Evolutionary conservation across 2,797 vertebrate genomes (phyloP), one percentile per base, ranked within the genome.

Genomic region (Periophthalmus magnuspinnatus): DNA sequence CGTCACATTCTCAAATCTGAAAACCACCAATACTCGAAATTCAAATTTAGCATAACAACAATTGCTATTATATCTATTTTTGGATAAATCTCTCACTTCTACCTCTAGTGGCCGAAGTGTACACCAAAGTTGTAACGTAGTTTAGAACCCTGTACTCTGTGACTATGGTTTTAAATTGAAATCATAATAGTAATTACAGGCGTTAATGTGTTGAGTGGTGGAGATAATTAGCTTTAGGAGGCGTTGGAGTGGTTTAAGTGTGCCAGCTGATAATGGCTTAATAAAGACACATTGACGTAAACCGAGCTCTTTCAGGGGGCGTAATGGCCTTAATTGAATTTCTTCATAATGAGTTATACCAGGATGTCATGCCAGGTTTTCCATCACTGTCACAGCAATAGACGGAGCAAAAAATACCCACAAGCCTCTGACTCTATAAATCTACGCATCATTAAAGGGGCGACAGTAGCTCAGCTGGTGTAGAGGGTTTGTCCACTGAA

Each of bases 181-280:
- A 78, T 68, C 45, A 41, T 9, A 48, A 47, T 7, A 48, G 28
- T 64, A 47, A 72, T 67, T 47, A 33, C 16, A 63, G 45, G 61
- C 67, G 41, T 19, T 75, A 84, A 79, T 74, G 63, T 69, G n/a
- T 67, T 69, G 54, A 69, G 71, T 65, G 65, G 68, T 56, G 70
- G 55, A 74, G 70, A 76, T 81, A 68, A 80, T 80, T 78, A 71
- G 41, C 75, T 84, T 78, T 65, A 66, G 61, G 70, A 65, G 48
- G 33, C 32, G 14, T 59, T 81, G 50, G 66, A 81, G 68, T 71
- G 62, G 76, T 81, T 81, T 81, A 17, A 54, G 33, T 78, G 75
- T 70, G 70, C 22, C 61, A 34, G 62, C 48, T 69, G 33, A 59
- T 68, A 68, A 64, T 66, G 22, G 47, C 71, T 65, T 54, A 67